A percentile compares a stretch with the other conserved stretches of the same genome.
These are phyloP conservation scores for Drosophila percnosoma DNA, from an alignment of 2,888 invertebrate genomes.

Conservation along the genomic window DNA sequence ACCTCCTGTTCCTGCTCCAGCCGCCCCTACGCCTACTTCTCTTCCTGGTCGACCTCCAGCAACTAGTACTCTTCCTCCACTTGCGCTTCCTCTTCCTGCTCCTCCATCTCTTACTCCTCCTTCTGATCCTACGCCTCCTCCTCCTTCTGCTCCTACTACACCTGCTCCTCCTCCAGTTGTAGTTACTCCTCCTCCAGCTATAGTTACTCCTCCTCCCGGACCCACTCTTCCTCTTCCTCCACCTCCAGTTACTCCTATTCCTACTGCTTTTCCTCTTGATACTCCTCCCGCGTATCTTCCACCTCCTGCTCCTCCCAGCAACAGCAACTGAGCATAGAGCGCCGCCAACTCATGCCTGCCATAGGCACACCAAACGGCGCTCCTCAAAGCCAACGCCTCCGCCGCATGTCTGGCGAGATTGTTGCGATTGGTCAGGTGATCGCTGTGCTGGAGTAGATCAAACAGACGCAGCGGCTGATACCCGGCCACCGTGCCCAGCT, in stretches of 20 bases:
- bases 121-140: neutral
- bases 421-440: conserved; percentile 93
- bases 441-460: conserved; percentile 92
- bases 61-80: neutral
- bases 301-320: conserved; percentile 84
- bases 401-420: conserved; percentile 92
- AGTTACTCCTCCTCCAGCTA: neutral
- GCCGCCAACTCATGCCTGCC: conserved; percentile 94
- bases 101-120: neutral
- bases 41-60: neutral
- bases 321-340: conserved; percentile 91
- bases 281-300: conserved; percentile 84
- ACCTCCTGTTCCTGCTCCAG: neutral
- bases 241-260: neutral
- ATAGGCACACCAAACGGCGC: conserved; percentile 94
- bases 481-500: conserved; percentile 88
- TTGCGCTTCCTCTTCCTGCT: neutral
- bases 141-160: neutral
- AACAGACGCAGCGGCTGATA: conserved; percentile 85
- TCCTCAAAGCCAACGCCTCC: conserved; percentile 92
- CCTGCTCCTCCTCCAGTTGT: no score
- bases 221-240: neutral
- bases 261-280: neutral
- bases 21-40: neutral
- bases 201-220: neutral